These are phyloP conservation scores for Drosophila gaucha DNA, from an alignment of 2,888 invertebrate genomes.

Conservation along the genomic window DNA sequence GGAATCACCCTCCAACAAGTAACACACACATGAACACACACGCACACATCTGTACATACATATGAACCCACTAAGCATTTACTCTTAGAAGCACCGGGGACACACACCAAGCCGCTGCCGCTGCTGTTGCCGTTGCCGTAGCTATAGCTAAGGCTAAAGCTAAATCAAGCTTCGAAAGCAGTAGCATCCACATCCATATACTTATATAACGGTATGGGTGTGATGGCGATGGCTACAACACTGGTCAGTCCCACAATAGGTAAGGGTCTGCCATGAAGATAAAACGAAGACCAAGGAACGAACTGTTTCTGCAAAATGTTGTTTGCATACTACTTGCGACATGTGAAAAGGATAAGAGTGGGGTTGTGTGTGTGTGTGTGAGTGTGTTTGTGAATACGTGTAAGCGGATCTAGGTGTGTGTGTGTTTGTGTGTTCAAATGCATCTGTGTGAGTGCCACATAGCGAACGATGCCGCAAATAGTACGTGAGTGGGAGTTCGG, in stretches of 20 bases:
- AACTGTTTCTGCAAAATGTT: slow-evolving; percentile 82
- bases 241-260: slow-evolving; percentile 79
- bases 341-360: slow-evolving; percentile 82
- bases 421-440: slow-evolving; percentile 13
- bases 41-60: slow-evolving; percentile 32
- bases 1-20: slow-evolving; percentile 61
- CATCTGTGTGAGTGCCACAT: slow-evolving; percentile 47
- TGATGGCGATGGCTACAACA: slow-evolving; percentile 59
- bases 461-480: slow-evolving; percentile 69
- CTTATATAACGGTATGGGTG: slow-evolving; percentile 39
- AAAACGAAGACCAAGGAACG: slow-evolving; percentile 81
- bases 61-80: slow-evolving; percentile 51
- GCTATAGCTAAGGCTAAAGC: slow-evolving; percentile 57
- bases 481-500: slow-evolving; percentile 71
- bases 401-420: slow-evolving; percentile 13
- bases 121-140: slow-evolving; percentile 20
- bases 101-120: slow-evolving; percentile 53
- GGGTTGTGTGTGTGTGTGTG: slow-evolving; percentile 30
- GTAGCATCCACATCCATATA: slow-evolving; percentile 53
- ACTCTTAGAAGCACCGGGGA: slow-evolving; percentile 75
- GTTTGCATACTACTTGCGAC: slow-evolving; percentile 84
- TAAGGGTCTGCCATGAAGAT: slow-evolving; percentile 81
- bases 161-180: slow-evolving; percentile 76
- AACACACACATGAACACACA: slow-evolving; percentile 37
- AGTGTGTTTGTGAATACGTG: slow-evolving; percentile 25